Conservation (phyloP, 1,140 invertebrate genomes). For the Limonius californicus region DNA sequence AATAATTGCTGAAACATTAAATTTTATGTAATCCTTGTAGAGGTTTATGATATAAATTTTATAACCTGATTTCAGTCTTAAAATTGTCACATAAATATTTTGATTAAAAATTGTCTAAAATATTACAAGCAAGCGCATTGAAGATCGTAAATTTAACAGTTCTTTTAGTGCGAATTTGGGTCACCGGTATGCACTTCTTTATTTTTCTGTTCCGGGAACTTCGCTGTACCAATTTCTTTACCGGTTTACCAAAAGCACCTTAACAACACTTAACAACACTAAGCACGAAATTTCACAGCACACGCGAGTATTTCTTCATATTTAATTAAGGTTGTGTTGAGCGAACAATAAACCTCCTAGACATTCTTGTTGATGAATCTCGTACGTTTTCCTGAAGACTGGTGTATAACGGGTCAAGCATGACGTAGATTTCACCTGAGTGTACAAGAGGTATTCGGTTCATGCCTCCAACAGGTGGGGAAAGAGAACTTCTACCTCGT, state of each 20-base stretch:
- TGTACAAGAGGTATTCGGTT: conserved; percentile 2
- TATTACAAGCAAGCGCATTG: too few relatives aligned
- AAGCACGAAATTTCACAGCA: not conserved
- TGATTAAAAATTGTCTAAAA: too few relatives aligned
- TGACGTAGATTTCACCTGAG: conserved; percentile 10
- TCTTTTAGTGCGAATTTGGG: not conserved
- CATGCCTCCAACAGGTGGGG: not conserved
- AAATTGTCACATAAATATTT: too few relatives aligned
- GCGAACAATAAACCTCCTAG: not conserved
- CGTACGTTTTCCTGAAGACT: conserved; percentile 5
- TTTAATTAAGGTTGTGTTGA: not conserved
- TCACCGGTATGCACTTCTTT: conserved; percentile 3
- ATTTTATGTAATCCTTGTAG: too few relatives aligned
- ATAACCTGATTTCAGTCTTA: too few relatives aligned
- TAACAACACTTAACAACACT: not conserved
- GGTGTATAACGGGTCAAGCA: conserved; percentile 5
- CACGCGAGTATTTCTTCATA: not conserved
- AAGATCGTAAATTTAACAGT: conserved; percentile 8
- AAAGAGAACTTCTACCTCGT: not conserved
- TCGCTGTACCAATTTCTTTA: not conserved
- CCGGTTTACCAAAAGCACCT: too few relatives aligned
- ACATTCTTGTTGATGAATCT: not conserved
- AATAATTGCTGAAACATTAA: too few relatives aligned
- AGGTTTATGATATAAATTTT: too few relatives aligned
- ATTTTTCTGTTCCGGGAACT: not conserved